Conservation (phyloP, 2,888 invertebrate species). For the Eurytoma californica region DNA sequence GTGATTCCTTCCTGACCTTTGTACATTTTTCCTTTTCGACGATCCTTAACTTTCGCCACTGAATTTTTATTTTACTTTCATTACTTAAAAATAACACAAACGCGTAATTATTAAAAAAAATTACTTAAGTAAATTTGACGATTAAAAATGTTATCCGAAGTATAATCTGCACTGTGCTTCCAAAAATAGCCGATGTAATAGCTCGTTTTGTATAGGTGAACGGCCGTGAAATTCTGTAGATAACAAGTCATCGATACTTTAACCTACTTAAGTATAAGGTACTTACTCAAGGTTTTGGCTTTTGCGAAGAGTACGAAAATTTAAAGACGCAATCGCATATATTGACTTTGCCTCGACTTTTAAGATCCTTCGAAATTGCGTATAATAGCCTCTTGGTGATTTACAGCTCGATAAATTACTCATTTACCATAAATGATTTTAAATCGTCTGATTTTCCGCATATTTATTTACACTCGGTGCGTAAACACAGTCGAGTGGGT, state of each 20-base stretch:
- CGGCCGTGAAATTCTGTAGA: slow-evolving; percentile 33
- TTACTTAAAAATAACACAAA: no score
- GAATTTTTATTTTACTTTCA: no score
- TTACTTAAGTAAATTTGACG: no score
- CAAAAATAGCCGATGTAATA: slow-evolving; percentile 28
- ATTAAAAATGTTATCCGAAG: slow-evolving; percentile 17
- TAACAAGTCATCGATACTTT: slow-evolving; percentile 15
- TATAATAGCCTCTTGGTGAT: slow-evolving; percentile 5
- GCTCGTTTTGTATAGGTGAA: slow-evolving; percentile 19
- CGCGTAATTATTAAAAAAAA: no score
- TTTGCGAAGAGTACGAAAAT: neutral
- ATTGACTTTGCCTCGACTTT: neutral
- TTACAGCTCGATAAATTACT: slow-evolving; percentile 29
- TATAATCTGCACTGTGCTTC: neutral
- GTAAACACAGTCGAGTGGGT: neutral
- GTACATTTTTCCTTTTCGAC: neutral
- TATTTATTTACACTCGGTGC: neutral
- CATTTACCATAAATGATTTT: slow-evolving; percentile 20
- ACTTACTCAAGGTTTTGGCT: slow-evolving; percentile 1
- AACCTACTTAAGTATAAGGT: slow-evolving; percentile 5
- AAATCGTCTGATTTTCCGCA: slow-evolving; percentile 11
- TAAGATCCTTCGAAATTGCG: slow-evolving; percentile 16
- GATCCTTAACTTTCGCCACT: no score
- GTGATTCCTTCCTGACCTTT: neutral
- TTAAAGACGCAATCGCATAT: neutral